These are phyloP conservation scores for Tanytarsus gracilentus DNA, from an alignment of 2,888 invertebrate species.

Conservation along the genomic window DNA sequence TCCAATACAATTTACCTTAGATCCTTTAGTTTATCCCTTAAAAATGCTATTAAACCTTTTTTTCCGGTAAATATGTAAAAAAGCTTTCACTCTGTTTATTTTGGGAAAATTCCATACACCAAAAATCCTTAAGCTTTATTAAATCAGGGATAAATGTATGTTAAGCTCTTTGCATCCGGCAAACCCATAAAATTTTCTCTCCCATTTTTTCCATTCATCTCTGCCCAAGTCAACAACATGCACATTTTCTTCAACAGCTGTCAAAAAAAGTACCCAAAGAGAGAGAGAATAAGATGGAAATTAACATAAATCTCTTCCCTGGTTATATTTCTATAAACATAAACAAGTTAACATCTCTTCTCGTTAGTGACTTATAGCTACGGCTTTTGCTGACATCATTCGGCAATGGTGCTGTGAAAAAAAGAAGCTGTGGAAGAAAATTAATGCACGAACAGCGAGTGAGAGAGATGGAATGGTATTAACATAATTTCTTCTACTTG, in stretches of 20 bases:
- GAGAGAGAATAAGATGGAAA: neutral
- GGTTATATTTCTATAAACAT: conserved; percentile 18
- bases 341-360: conserved; percentile 27
- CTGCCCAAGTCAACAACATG: neutral
- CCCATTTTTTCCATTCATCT: no score
- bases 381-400: conserved; percentile 22
- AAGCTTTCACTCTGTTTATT: no score
- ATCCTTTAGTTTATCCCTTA: no score
- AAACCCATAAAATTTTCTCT: no score
- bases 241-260: conserved; percentile 24
- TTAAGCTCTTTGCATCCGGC: no score
- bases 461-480: conserved; percentile 12
- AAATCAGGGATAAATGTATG: no score
- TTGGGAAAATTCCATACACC: no score
- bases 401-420: neutral
- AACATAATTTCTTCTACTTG: conserved; percentile 25
- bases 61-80: no score
- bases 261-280: conserved; percentile 14
- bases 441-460: conserved; percentile 1
- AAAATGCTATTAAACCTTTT: no score
- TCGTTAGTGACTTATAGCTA: neutral
- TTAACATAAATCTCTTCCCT: conserved; percentile 25
- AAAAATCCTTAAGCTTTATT: no score
- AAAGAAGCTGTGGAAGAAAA: conserved; percentile 14
- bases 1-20: no score